phyloP scores from a whole-genome alignment of 1,140 invertebrate genomes.

The Rhagoletis zephyria region DNA sequence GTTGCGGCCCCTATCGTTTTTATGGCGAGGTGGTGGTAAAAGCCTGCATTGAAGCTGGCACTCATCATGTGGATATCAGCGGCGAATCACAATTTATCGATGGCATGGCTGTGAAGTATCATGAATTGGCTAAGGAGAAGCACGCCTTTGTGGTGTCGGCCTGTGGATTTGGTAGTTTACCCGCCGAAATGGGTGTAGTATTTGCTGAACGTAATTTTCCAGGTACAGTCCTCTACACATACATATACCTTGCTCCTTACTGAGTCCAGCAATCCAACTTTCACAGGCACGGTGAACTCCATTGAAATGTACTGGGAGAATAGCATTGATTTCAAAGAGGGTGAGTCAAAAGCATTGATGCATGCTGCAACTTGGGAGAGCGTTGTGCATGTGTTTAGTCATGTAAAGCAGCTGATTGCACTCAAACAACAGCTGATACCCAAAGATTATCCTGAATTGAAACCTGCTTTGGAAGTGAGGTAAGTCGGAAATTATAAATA shows the following conservation, averaged over 20 bases:
- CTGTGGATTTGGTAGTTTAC: conserved; percentile 91
- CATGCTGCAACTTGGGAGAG: conserved; percentile 88
- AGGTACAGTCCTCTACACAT: no score
- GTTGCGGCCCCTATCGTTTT: conserved; percentile 89
- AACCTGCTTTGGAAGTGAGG: conserved; percentile 30
- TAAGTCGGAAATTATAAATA: no score
- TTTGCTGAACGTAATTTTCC: conserved; percentile 81
- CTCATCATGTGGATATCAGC: conserved; percentile 90
- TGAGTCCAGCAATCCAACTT: background rate
- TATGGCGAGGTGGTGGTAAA: conserved; percentile 91
- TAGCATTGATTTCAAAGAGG: conserved; percentile 64
- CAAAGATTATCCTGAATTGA: background rate
- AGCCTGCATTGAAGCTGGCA: conserved; percentile 84
- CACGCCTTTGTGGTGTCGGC: conserved; percentile 86
- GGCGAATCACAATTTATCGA: conserved; percentile 92
- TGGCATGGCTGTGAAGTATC: conserved; percentile 84
- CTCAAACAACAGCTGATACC: conserved; percentile 73
- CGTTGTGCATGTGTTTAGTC: conserved; percentile 80
- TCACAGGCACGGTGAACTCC: conserved; percentile 79
- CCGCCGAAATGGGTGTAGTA: conserved; percentile 85
- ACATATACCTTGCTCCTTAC: no score
- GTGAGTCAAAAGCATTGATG: conserved; percentile 67
- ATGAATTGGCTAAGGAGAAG: conserved; percentile 82
- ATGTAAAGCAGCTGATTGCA: conserved; percentile 75
- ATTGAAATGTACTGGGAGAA: conserved; percentile 81